phyloP scores from a whole-genome alignment of 2,113 vertebrate species.

The Aythya baeri region DNA sequence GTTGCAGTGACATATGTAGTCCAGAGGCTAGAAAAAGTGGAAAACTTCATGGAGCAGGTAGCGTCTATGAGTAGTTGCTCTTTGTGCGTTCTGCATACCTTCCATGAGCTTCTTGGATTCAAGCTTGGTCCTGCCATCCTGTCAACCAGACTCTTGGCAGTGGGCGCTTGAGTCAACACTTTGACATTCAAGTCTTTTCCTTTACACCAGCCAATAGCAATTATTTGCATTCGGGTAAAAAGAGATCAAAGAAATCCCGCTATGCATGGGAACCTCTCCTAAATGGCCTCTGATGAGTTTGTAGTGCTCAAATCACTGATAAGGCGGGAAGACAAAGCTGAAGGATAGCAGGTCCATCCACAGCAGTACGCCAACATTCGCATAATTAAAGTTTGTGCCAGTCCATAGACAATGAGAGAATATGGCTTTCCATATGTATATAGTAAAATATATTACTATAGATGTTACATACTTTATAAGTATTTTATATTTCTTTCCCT shows the following conservation, averaged over 20 bases:
- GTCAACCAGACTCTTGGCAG: neutral
- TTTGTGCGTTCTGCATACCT: constrained; percentile 23
- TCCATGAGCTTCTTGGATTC: constrained; percentile 3
- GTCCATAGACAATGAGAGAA: constrained; percentile 78
- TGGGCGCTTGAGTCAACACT: neutral
- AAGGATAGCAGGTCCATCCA: constrained; percentile 82
- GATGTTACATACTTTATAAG: constrained; percentile 94
- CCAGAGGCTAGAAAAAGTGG: neutral
- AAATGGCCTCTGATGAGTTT: constrained; percentile 24
- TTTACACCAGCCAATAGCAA: neutral
- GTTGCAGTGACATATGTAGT: neutral
- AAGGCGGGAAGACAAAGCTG: constrained; percentile 68
- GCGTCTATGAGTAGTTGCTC: neutral
- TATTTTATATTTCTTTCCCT: constrained; percentile 88
- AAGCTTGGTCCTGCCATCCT: neutral
- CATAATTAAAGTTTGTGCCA: constrained; percentile 77
- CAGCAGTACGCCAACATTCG: constrained; percentile 65
- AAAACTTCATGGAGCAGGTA: neutral
- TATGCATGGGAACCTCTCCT: neutral
- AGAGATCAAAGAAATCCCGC: neutral
- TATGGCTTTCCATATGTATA: constrained; percentile 81
- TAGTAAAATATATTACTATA: constrained; percentile 82
- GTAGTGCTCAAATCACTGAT: constrained; percentile 44
- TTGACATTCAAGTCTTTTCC: neutral
- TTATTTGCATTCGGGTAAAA: neutral